Conservation (phyloP, 2,888 invertebrate species). For the Spodoptera littoralis region DNA sequence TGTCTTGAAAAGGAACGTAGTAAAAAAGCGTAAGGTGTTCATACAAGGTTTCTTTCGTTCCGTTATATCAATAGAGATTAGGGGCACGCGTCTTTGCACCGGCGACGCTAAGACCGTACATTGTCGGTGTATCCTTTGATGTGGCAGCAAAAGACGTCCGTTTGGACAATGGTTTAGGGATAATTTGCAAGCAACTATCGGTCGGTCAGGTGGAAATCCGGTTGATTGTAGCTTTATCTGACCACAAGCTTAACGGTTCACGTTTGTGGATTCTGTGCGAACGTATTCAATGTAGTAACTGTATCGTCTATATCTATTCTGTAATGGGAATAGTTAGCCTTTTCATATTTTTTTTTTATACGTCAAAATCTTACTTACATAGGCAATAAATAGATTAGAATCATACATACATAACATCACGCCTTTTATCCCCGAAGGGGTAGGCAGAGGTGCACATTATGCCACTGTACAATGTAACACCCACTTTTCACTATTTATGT, state of each 20-base stretch:
- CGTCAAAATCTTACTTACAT: too few species aligned
- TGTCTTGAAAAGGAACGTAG: slow-evolving; percentile 67
- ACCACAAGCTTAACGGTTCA: slow-evolving; percentile 65
- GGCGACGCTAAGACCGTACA: slow-evolving; percentile 67
- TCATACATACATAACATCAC: too few species aligned
- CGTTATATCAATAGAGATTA: slow-evolving; percentile 88
- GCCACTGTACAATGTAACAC: too few species aligned
- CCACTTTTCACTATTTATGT: too few species aligned
- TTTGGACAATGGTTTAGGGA: slow-evolving; percentile 73
- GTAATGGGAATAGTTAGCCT: neutral
- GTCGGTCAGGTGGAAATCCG: slow-evolving; percentile 81
- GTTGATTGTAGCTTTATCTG: slow-evolving; percentile 66
- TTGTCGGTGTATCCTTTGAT: slow-evolving; percentile 81
- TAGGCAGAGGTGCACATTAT: too few species aligned
- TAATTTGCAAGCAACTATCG: slow-evolving; percentile 71
- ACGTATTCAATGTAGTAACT: slow-evolving; percentile 21
- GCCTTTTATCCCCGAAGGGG: too few species aligned
- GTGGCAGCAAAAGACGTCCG: slow-evolving; percentile 83
- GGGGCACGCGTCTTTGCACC: slow-evolving; percentile 83
- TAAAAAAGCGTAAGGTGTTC: slow-evolving; percentile 86
- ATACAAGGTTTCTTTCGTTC: slow-evolving; percentile 76
- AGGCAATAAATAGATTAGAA: too few species aligned
- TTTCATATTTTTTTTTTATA: too few species aligned
- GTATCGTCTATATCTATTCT: slow-evolving; percentile 4
- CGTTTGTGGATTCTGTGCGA: slow-evolving; percentile 30